Conservation (phyloP, 2,113 vertebrate genomes). For the Motacilla alba region DNA sequence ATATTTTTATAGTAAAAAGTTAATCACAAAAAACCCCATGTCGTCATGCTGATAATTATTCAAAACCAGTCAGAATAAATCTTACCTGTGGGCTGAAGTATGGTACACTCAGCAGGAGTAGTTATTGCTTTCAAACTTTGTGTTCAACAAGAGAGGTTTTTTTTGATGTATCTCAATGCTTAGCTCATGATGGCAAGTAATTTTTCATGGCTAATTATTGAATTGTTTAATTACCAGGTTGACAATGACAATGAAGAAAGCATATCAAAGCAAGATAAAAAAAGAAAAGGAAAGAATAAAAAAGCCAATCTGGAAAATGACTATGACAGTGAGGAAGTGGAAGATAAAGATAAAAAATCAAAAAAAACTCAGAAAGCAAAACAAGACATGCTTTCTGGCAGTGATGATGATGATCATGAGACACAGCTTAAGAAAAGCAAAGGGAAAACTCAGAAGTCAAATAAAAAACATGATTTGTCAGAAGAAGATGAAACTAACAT, state of each 20-base stretch:
- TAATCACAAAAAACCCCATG: not conserved
- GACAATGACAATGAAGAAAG: slow-evolving; percentile 79
- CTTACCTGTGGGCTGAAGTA: not conserved
- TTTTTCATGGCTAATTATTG: not conserved
- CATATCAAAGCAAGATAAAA: slow-evolving; percentile 87
- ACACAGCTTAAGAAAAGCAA: slow-evolving; percentile 73
- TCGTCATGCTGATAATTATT: not conserved
- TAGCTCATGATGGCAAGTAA: not conserved
- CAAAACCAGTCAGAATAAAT: not conserved
- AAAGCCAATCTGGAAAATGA: slow-evolving; percentile 81
- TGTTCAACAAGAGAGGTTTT: not conserved
- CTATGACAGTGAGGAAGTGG: slow-evolving; percentile 75
- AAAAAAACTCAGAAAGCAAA: slow-evolving; percentile 71
- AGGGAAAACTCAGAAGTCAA: slow-evolving; percentile 77
- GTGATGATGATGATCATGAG: slow-evolving; percentile 78
- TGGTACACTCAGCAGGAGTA: not conserved
- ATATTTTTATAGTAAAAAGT: not conserved
- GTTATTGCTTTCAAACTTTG: not conserved
- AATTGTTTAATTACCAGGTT: slow-evolving; percentile 67
- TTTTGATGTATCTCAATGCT: not conserved
- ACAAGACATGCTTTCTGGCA: slow-evolving; percentile 71
- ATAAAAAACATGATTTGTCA: slow-evolving; percentile 62
- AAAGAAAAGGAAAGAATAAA: slow-evolving; percentile 88
- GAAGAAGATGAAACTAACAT: slow-evolving; percentile 70
- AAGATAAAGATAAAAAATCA: slow-evolving; percentile 73